Conservation (phyloP, 2,797 vertebrate genomes). For the Cryptoprocta ferox region DNA sequence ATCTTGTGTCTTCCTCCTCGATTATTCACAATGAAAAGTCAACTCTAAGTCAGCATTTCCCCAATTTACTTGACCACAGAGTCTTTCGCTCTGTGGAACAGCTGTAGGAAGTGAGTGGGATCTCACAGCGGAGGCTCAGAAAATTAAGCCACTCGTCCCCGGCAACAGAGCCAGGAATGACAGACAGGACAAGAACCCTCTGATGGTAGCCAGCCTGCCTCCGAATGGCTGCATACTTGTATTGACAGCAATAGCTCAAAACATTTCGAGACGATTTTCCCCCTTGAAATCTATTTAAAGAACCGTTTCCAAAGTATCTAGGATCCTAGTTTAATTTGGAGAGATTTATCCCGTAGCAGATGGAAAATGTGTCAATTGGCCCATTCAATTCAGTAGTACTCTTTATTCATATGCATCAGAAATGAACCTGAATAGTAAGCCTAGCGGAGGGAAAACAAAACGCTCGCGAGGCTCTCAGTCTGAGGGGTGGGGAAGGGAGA, state of each 20-base stretch:
- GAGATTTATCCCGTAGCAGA: constrained; percentile 53
- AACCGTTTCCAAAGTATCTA: constrained; percentile 20
- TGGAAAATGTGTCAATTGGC: constrained; percentile 60
- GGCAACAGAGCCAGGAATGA: neutral
- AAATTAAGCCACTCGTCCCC: neutral
- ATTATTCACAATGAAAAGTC: constrained; percentile 3
- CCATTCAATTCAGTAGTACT: constrained; percentile 47
- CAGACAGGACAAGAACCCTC: neutral
- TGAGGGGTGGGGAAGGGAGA: neutral
- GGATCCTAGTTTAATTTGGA: constrained; percentile 54
- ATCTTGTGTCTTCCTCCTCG: neutral
- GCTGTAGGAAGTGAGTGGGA: neutral
- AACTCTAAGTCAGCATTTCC: neutral
- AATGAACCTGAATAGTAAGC: constrained; percentile 2
- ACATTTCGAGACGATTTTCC: neutral
- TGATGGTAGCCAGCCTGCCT: neutral
- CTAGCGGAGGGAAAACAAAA: neutral
- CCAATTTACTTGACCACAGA: neutral
- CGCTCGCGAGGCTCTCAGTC: fast-evolving
- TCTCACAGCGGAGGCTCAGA: neutral
- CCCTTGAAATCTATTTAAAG: constrained; percentile 35
- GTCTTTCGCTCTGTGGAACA: neutral
- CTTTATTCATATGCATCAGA: neutral
- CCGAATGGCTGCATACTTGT: neutral
- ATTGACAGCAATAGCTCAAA: neutral